phyloP scores from a whole-genome alignment of 2,888 invertebrate species.

The Pandemis cinnamomeana region DNA sequence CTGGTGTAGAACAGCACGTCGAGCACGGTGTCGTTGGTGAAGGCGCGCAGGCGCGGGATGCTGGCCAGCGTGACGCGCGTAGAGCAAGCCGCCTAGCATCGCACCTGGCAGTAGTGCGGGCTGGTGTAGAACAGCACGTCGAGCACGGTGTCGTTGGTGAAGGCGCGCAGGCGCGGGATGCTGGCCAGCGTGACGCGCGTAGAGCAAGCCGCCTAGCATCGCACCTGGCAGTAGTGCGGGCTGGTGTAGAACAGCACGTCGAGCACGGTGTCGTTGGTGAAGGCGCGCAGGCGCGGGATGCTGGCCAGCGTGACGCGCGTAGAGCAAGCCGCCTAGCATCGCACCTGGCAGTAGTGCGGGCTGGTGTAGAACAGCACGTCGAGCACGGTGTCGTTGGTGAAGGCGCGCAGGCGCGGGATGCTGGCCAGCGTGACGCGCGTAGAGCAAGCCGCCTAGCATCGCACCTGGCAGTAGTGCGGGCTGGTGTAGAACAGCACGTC shows the following conservation, averaged over 20 bases:
- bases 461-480: slow-evolving; percentile 94
- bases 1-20: slow-evolving; percentile 98
- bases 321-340: slow-evolving; percentile 92
- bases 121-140: slow-evolving; percentile 98
- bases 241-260: slow-evolving; percentile 98
- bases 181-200: slow-evolving; percentile 95
- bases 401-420: slow-evolving; percentile 94
- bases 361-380: slow-evolving; percentile 98
- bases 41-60: slow-evolving; percentile 94
- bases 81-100: slow-evolving; percentile 92
- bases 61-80: slow-evolving; percentile 95
- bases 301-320: slow-evolving; percentile 95
- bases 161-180: slow-evolving; percentile 94
- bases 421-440: slow-evolving; percentile 95
- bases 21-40: slow-evolving; percentile 96
- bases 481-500: slow-evolving; percentile 98
- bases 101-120: slow-evolving; percentile 94
- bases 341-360: slow-evolving; percentile 94
- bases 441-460: slow-evolving; percentile 92
- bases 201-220: slow-evolving; percentile 92
- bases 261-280: slow-evolving; percentile 96
- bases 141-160: slow-evolving; percentile 96
- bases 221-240: slow-evolving; percentile 94
- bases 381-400: slow-evolving; percentile 96
- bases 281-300: slow-evolving; percentile 94